A percentile compares a stretch with the other conserved stretches of the same genome.
These are phyloP conservation scores for Acrobasis repandana DNA, from an alignment of 2,888 invertebrate species.

Conservation along the genomic window DNA sequence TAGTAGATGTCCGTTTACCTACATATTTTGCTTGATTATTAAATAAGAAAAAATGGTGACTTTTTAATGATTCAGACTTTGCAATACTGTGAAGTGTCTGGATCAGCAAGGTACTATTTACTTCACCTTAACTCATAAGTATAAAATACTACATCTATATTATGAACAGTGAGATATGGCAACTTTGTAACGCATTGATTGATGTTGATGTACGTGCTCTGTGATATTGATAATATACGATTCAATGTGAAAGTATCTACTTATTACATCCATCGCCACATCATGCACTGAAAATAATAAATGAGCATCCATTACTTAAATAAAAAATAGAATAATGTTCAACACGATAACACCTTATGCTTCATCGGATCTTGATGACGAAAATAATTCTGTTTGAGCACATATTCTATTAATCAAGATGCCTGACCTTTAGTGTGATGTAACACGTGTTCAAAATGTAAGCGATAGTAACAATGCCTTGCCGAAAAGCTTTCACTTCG, in stretches of 20 bases:
- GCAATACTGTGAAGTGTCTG: no score
- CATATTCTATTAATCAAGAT: slow-evolving; percentile 39
- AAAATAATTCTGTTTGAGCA: slow-evolving; percentile 30
- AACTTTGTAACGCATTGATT: no score
- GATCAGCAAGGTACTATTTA: no score
- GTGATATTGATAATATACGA: neutral
- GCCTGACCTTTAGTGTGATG: slow-evolving; percentile 39
- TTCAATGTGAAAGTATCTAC: slow-evolving; percentile 2
- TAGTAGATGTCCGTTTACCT: no score
- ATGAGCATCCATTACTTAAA: slow-evolving; percentile 7
- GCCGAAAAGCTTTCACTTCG: slow-evolving; percentile 30
- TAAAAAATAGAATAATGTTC: neutral
- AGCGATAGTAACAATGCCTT: slow-evolving; percentile 27
- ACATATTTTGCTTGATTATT: no score
- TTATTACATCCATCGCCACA: neutral
- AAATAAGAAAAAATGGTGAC: no score
- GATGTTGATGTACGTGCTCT: neutral
- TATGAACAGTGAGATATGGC: no score
- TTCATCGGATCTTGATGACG: slow-evolving; percentile 28
- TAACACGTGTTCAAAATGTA: slow-evolving; percentile 27
- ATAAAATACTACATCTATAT: no score
- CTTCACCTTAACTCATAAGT: no score
- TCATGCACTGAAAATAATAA: neutral
- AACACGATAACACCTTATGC: slow-evolving; percentile 19
- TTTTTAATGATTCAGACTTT: no score